Evolutionary conservation across 1,140 invertebrate genomes (phyloP).

Genomic region (Microplitis demolitor): DNA sequence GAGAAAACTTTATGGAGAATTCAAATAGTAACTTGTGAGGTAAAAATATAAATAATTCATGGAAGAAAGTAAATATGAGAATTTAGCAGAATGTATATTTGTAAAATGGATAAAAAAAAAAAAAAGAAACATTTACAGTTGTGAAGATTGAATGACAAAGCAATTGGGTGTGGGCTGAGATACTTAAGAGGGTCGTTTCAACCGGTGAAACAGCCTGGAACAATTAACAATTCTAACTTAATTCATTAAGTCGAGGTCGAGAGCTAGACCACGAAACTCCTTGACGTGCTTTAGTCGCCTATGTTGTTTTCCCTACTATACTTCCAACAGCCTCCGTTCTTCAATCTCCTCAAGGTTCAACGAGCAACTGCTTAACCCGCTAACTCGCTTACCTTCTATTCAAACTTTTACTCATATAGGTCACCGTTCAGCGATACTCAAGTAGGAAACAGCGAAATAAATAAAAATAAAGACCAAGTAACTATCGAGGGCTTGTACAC

Average conservation of each 20-base stretch:
- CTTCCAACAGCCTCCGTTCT: not conserved
- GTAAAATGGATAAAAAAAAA: not conserved
- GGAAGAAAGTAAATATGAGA: too few relatives aligned
- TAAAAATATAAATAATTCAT: too few relatives aligned
- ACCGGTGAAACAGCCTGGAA: slow-evolving; percentile 39
- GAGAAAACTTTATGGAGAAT: too few relatives aligned
- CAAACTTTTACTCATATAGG: too few relatives aligned
- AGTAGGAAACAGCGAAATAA: too few relatives aligned
- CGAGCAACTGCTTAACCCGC: slow-evolving; percentile 38
- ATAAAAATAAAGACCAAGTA: too few relatives aligned
- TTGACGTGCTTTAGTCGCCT: slow-evolving; percentile 40
- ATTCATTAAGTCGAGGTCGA: slow-evolving; percentile 48
- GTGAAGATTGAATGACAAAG: not conserved
- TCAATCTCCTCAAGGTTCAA: slow-evolving; percentile 21
- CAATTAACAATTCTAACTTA: slow-evolving; percentile 53
- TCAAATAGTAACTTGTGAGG: too few relatives aligned
- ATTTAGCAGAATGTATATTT: not conserved
- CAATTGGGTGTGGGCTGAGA: not conserved
- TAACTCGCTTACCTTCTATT: slow-evolving; percentile 6
- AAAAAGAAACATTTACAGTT: not conserved
- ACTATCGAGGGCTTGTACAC: too few relatives aligned
- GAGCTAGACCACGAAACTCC: slow-evolving; percentile 37
- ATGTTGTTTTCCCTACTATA: slow-evolving; percentile 27
- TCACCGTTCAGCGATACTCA: too few relatives aligned
- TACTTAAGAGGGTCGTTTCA: slow-evolving; percentile 32